A percentile compares a stretch with the other conserved stretches of the same genome.
phyloP scores from a whole-genome alignment of 2,888 invertebrate species.

The Eristalinus sepulchralis region DNA sequence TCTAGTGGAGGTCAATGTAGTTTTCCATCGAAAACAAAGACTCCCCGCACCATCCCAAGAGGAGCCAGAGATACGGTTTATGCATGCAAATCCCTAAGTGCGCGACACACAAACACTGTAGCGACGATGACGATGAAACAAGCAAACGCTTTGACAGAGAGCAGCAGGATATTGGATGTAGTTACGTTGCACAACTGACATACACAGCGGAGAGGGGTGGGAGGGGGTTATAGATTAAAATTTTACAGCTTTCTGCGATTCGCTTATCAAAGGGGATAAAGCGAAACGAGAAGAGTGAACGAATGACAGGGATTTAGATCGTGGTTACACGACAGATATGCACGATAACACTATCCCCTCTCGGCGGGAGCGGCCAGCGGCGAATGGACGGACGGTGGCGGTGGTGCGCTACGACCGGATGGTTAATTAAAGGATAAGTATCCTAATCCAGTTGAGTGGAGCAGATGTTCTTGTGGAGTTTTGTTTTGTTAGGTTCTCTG shows the following conservation, averaged over 20 bases:
- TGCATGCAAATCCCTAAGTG: conserved; percentile 64
- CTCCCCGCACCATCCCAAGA: not conserved
- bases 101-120: conserved; percentile 44
- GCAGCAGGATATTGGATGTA: conserved; percentile 17
- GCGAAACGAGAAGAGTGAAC: conserved; percentile 33
- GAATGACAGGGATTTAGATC: conserved; percentile 54
- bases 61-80: conserved; percentile 23
- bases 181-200: conserved; percentile 29
- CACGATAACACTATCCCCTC: conserved; percentile 4
- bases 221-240: conserved; percentile 40
- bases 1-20: conserved; percentile 55
- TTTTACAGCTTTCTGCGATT: conserved; percentile 55
- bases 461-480: conserved; percentile 28
- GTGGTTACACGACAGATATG: conserved; percentile 37
- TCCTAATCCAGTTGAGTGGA: conserved; percentile 47
- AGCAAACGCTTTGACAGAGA: conserved; percentile 52
- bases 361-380: not conserved
- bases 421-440: conserved; percentile 65
- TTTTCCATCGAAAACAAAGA: conserved; percentile 9
- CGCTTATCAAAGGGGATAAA: conserved; percentile 50
- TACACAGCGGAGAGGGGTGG: not conserved
- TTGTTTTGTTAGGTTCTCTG: conserved; percentile 4
- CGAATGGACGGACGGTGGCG: not conserved
- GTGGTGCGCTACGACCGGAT: conserved; percentile 19
- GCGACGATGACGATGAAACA: no score